Percentiles rank a stretch among this genome's conserved stretches.
Evolutionary conservation across 2,888 invertebrate genomes (phyloP).

Genomic region (Rhagium mordax): DNA sequence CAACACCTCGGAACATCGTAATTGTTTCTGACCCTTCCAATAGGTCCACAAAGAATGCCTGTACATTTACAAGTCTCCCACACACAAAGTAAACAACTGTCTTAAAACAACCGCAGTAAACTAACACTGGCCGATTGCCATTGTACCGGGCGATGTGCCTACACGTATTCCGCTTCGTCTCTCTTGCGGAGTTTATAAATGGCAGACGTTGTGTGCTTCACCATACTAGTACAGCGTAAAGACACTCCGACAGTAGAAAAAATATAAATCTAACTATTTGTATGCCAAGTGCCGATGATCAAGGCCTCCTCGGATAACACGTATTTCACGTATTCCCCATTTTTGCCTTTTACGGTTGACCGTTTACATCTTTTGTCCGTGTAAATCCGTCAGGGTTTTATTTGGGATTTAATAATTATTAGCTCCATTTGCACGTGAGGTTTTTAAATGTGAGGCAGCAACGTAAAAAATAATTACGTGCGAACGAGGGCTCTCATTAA

Average conservation of each 20-base stretch:
- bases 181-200: constrained; percentile 34
- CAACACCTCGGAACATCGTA: constrained; percentile 43
- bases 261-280: constrained; percentile 64
- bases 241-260: constrained; percentile 50
- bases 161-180: constrained; percentile 43
- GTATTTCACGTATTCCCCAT: constrained; percentile 63
- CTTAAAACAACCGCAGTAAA: constrained; percentile 62
- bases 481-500: not conserved
- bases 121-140: constrained; percentile 54
- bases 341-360: constrained; percentile 61
- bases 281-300: constrained; percentile 64
- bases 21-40: constrained; percentile 51
- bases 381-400: constrained; percentile 39
- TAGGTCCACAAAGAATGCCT: constrained; percentile 57
- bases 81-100: constrained; percentile 65
- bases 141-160: constrained; percentile 36
- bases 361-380: constrained; percentile 54
- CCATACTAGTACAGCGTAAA: constrained; percentile 48
- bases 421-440: constrained; percentile 38
- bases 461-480: constrained; percentile 3
- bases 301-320: constrained; percentile 62
- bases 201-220: constrained; percentile 31
- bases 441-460: constrained; percentile 10
- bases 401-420: constrained; percentile 44
- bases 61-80: constrained; percentile 62